Conservation (phyloP, 2,797 vertebrate genomes). For the Thalassophryne amazonica region DNA sequence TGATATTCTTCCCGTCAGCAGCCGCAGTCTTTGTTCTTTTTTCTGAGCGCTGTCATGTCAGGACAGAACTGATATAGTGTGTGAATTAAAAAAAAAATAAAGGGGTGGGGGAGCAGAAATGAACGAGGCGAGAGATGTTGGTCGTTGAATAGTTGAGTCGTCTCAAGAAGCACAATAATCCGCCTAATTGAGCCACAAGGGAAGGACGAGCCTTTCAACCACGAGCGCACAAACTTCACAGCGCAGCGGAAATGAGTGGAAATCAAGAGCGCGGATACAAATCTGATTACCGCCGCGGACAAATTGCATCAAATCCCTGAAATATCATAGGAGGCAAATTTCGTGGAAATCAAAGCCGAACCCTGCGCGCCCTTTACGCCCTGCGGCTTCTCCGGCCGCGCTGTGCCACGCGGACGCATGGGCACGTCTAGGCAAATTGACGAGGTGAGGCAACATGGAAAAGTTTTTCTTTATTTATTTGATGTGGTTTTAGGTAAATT, state of each 20-base stretch:
- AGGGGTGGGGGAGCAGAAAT: slow-evolving; percentile 1
- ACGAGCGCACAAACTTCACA: slow-evolving; percentile 74
- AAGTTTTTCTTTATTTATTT: too few relatives aligned
- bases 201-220: slow-evolving; percentile 81
- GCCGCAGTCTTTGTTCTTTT: slow-evolving; percentile 53
- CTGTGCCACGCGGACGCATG: neutral
- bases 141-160: slow-evolving; percentile 81
- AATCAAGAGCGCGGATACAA: slow-evolving; percentile 68
- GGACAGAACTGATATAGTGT: slow-evolving; percentile 42
- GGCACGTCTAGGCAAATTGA: slow-evolving; percentile 9
- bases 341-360: slow-evolving; percentile 69
- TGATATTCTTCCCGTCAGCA: slow-evolving; percentile 29
- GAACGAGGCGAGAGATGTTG: slow-evolving; percentile 54
- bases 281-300: slow-evolving; percentile 78
- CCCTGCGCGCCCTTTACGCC: slow-evolving; percentile 46
- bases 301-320: slow-evolving; percentile 77
- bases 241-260: slow-evolving; percentile 59
- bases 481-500: too few relatives aligned
- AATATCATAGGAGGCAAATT: slow-evolving; percentile 60
- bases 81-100: slow-evolving; percentile 12
- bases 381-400: slow-evolving; percentile 36
- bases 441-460: neutral
- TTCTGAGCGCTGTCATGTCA: slow-evolving; percentile 47
- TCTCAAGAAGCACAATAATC: slow-evolving; percentile 93
- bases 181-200: slow-evolving; percentile 95